phyloP scores from a whole-genome alignment of 2,113 vertebrate genomes.

The Hippocampus barbouri region DNA sequence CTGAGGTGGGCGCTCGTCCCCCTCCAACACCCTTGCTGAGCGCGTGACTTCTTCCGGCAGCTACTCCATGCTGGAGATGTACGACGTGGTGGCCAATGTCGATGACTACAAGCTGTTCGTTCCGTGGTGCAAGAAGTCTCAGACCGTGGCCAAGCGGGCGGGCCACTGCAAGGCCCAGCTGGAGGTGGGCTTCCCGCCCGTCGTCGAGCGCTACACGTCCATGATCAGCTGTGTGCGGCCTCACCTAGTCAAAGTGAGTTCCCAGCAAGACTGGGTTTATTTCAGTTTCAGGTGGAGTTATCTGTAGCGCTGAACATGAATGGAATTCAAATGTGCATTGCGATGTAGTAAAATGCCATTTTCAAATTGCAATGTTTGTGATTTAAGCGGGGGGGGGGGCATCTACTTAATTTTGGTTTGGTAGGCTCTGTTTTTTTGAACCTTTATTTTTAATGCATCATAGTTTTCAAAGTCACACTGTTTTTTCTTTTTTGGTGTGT shows the following conservation, averaged over 20 bases:
- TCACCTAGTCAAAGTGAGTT: slow-evolving; percentile 89
- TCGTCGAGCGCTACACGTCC: slow-evolving; percentile 89
- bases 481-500: too few species aligned
- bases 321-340: too few species aligned
- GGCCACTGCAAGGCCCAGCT: slow-evolving; percentile 86
- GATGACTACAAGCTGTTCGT: slow-evolving; percentile 93
- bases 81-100: slow-evolving; percentile 87
- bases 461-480: too few species aligned
- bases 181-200: slow-evolving; percentile 88
- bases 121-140: slow-evolving; percentile 93
- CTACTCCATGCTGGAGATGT: slow-evolving; percentile 96
- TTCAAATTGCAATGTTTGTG: too few species aligned
- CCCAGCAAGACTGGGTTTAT: not conserved
- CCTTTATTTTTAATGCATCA: too few species aligned
- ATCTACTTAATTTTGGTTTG: too few species aligned
- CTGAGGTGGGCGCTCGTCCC: too few species aligned
- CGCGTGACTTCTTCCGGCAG: slow-evolving; percentile 48
- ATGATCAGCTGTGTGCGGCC: slow-evolving; percentile 87
- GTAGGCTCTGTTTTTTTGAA: too few species aligned
- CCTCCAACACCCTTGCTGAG: not conserved
- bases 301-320: too few species aligned
- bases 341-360: too few species aligned
- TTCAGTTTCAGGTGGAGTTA: not conserved
- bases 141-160: slow-evolving; percentile 80
- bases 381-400: too few species aligned